Evolutionary conservation across 2,888 invertebrate genomes (phyloP).

Genomic region (Xylophagus ater): DNA sequence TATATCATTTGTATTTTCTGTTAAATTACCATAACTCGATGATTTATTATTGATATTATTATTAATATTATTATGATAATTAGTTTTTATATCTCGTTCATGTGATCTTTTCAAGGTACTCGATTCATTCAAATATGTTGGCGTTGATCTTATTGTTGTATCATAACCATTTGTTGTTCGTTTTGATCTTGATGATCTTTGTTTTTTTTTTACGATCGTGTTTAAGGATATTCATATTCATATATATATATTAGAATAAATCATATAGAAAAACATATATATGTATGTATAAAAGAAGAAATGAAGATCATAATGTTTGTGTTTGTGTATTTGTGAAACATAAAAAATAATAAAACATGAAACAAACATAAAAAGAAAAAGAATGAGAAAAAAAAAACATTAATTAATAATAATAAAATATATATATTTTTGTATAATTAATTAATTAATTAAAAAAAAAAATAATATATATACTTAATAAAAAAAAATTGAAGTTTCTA

Average conservation of each 20-base stretch:
- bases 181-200: slow-evolving; percentile 9
- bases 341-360: not conserved
- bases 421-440: too few species aligned
- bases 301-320: too few species aligned
- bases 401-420: too few species aligned
- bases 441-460: too few species aligned
- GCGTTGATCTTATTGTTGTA: slow-evolving; percentile 20
- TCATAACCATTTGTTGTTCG: slow-evolving; percentile 8
- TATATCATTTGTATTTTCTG: slow-evolving; percentile 34
- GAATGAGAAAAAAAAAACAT: not conserved
- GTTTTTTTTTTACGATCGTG: too few species aligned
- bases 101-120: slow-evolving; percentile 8
- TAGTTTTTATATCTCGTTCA: too few species aligned
- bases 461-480: not conserved
- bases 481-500: not conserved
- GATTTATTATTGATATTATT: slow-evolving; percentile 26
- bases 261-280: too few species aligned
- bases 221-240: too few species aligned
- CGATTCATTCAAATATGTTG: slow-evolving; percentile 25
- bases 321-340: too few species aligned
- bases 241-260: too few species aligned
- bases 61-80: slow-evolving; percentile 33
- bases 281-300: too few species aligned
- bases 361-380: slow-evolving; percentile 4
- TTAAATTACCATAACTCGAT: slow-evolving; percentile 21